Base-by-base conservation (phyloP, 2,888 invertebrate species). In the Nowickia ferox region DNA sequence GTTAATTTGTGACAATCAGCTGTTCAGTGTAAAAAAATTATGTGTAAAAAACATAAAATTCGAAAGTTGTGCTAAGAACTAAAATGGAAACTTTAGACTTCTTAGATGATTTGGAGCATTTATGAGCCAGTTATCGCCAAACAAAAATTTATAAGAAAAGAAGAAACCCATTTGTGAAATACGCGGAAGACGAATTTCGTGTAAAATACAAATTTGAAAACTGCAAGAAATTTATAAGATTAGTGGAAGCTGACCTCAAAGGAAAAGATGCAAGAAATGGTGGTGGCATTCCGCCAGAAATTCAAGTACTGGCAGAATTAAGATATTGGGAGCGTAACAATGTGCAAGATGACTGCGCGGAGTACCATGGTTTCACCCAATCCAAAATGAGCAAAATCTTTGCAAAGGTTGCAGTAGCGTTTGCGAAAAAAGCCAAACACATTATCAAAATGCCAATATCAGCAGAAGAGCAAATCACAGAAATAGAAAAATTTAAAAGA, bases 81-180 rank as follows among this genome's bases (percentile, higher is more conserved):
- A 30, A 30, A 59, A 59, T 59, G 61, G 42, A 63, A 30, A 30
- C 57, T 30, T 57, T 30, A 38, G 57, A 57, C 30, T 15, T 30
- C 15, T 57, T 59, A 5, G 66, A 68, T 68, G 40, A 38, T n/a
- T 68, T 68, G 51, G 68, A 68, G 1, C 17, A 48, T 38, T 38
- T 68, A 10, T 22, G 22, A 65, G 5, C 44, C 22, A 44, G 65
- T 19, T 9, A 30, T 19, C 53, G 51, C 9, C 1, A 0, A 15
- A 53, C 15, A 72, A 72, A 74, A 48, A n/a, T 19, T 59, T 74
- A 74, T 22, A 74, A 48, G 48, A 74, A 74, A 74, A 59, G 74
- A 61, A 74, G 48, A 59, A 30, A 74, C 13, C 61, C 61, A 19
- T 74, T 74, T 61, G 1, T 74, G n/a, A 48, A 48, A 48, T 61